A percentile compares a stretch with the other conserved stretches of the same genome.
phyloP scores from a whole-genome alignment of 2,888 invertebrate species.

The Macroteleia sp. region DNA sequence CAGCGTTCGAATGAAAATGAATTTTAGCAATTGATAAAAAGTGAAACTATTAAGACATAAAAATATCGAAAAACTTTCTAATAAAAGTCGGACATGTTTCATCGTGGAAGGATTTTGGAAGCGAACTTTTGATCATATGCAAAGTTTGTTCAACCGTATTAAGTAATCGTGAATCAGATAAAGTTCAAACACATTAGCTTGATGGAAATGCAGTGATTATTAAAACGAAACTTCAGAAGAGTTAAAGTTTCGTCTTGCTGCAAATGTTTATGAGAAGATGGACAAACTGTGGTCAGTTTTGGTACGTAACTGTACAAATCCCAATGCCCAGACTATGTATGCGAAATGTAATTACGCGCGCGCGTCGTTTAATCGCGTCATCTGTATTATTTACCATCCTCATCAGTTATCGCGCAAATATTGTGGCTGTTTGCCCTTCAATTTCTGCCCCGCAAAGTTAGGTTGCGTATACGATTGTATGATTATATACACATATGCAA shows the following conservation, averaged over 20 bases:
- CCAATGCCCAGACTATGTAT: conserved; percentile 31
- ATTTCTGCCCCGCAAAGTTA: conserved; percentile 55
- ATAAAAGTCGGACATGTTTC: conserved; percentile 38
- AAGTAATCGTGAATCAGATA: conserved; percentile 52
- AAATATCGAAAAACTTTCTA: conserved; percentile 24
- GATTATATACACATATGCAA: no score
- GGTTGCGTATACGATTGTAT: conserved; percentile 20
- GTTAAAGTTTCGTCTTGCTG: conserved; percentile 33
- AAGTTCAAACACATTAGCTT: conserved; percentile 45
- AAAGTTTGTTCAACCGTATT: conserved; percentile 52
- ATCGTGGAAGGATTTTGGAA: conserved; percentile 16
- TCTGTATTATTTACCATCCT: conserved; percentile 61
- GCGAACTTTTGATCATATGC: conserved; percentile 53
- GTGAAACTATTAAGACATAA: neutral
- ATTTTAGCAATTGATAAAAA: no score
- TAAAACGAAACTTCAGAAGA: conserved; percentile 26
- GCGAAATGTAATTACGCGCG: conserved; percentile 51
- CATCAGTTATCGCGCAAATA: conserved; percentile 63
- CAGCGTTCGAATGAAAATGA: neutral
- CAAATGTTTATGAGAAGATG: conserved; percentile 42
- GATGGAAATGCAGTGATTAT: conserved; percentile 45
- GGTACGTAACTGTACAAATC: conserved; percentile 13
- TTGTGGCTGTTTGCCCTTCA: conserved; percentile 60
- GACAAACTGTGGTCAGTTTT: conserved; percentile 48
- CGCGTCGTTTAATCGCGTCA: conserved; percentile 53